These are phyloP conservation scores for Pollicipes pollicipes DNA, from an alignment of 1,140 invertebrate genomes.

Conservation along the genomic window DNA sequence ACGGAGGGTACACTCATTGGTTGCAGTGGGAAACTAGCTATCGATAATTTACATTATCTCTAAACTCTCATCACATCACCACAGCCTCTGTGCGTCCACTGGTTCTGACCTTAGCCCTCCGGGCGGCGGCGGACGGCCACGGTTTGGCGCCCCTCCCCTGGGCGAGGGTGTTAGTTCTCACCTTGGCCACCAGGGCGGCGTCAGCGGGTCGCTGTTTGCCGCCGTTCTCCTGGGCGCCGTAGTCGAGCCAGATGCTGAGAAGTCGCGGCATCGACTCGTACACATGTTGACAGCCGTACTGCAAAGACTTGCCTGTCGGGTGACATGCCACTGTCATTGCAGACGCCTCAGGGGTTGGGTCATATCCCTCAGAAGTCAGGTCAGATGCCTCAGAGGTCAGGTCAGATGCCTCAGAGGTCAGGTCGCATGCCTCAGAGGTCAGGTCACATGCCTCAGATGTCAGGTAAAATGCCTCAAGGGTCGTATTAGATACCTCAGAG, in stretches of 20 bases:
- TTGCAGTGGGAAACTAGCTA: too few species aligned
- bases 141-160: too few species aligned
- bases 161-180: background rate
- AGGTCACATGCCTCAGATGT: too few species aligned
- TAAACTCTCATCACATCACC: too few species aligned
- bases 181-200: constrained; percentile 18
- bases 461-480: too few species aligned
- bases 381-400: constrained; percentile 2
- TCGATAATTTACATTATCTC: too few species aligned
- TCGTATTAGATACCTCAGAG: too few species aligned
- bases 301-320: constrained; percentile 66
- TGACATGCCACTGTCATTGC: constrained; percentile 81
- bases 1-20: too few species aligned
- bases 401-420: background rate
- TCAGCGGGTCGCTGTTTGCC: background rate
- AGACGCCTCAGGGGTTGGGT: constrained; percentile 55
- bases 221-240: constrained; percentile 26
- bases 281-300: constrained; percentile 68
- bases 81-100: too few species aligned
- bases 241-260: constrained; percentile 77
- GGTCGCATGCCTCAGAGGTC: too few species aligned
- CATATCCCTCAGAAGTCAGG: constrained; percentile 17
- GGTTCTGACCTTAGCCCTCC: too few species aligned
- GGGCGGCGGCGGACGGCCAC: too few species aligned
- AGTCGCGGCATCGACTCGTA: constrained; percentile 88